Conservation (phyloP, 2,888 invertebrate genomes). For the Congeria kusceri region DNA sequence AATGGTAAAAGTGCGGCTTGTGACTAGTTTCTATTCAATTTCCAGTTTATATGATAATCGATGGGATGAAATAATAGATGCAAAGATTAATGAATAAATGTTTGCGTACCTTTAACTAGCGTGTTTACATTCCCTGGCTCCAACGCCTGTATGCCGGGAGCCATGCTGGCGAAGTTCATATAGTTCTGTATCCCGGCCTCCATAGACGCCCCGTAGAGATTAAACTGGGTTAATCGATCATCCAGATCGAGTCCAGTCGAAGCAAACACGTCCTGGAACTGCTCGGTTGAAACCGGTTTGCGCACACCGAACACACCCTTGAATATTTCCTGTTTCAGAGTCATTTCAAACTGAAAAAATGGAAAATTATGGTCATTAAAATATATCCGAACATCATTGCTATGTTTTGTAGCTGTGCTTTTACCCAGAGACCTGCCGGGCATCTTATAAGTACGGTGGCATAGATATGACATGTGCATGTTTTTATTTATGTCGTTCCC, state of each 20-base stretch:
- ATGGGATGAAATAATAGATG: too few species aligned
- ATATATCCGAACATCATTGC: too few species aligned
- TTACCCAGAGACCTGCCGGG: too few species aligned
- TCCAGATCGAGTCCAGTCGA: not conserved
- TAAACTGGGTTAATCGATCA: not conserved
- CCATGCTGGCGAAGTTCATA: not conserved
- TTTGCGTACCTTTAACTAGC: not conserved
- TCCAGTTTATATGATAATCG: too few species aligned
- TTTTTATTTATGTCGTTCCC: too few species aligned
- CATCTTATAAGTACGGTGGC: too few species aligned
- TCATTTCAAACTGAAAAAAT: not conserved
- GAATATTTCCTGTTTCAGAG: not conserved
- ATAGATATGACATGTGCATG: too few species aligned
- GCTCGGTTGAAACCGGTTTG: not conserved
- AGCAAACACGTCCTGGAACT: not conserved
- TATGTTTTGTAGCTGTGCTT: too few species aligned
- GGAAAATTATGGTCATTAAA: too few species aligned
- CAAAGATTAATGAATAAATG: too few species aligned
- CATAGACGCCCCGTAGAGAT: not conserved
- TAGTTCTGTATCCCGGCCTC: not conserved
- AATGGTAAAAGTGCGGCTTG: too few species aligned
- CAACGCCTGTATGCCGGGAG: not conserved
- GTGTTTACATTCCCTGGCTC: not conserved
- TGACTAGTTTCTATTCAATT: too few species aligned
- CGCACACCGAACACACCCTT: not conserved